These are phyloP conservation scores for Calonectris borealis DNA, from an alignment of 2,113 vertebrate species.

Conservation along the genomic window DNA sequence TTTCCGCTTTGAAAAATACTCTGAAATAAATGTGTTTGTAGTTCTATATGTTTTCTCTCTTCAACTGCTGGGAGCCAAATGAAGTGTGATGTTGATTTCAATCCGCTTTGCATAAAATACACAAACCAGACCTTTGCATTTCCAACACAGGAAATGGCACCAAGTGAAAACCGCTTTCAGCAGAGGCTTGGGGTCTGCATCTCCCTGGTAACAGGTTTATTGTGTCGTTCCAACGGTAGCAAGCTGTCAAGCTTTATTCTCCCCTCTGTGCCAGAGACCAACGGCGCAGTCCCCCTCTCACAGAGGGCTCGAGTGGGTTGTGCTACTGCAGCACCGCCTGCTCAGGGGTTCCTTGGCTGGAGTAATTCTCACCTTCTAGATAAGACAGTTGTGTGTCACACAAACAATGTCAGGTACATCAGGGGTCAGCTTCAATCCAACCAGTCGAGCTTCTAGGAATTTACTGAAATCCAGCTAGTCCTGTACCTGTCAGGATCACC, in stretches of 20 bases:
- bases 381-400: background rate
- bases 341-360: background rate
- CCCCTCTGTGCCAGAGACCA: background rate
- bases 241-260: background rate
- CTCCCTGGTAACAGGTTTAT: background rate
- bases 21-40: background rate
- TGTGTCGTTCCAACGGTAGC: background rate
- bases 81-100: slow-evolving; percentile 9
- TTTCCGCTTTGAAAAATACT: background rate
- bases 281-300: background rate
- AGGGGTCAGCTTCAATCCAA: background rate
- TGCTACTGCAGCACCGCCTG: background rate
- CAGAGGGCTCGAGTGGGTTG: background rate
- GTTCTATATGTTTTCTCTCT: background rate
- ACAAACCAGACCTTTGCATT: slow-evolving; percentile 5
- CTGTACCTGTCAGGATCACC: background rate
- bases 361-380: background rate
- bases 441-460: background rate
- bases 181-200: background rate
- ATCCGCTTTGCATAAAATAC: slow-evolving; percentile 21
- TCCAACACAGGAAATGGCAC: background rate
- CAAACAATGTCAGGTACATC: background rate
- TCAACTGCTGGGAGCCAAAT: background rate
- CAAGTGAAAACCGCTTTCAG: background rate
- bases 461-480: background rate